These are phyloP conservation scores for Gandaritis pyraliata DNA, from an alignment of 2,888 invertebrate genomes.

Conservation along the genomic window DNA sequence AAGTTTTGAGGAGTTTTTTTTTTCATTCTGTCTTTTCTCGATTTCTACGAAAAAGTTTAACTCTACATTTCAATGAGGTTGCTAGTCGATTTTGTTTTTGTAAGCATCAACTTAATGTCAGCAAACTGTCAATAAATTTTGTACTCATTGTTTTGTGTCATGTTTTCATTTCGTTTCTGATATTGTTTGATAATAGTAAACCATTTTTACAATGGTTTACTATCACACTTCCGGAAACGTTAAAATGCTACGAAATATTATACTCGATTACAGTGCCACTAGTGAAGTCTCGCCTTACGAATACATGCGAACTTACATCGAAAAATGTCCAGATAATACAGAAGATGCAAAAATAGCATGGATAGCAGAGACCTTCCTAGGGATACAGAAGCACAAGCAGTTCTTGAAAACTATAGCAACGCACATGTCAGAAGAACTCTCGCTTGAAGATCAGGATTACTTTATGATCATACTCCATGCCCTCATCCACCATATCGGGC, in stretches of 20 bases:
- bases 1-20: too few species aligned
- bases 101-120: conserved; percentile 9
- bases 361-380: conserved; percentile 71
- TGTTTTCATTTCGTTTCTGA: conserved; percentile 53
- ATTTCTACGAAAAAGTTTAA: conserved; percentile 1
- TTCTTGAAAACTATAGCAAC: conserved; percentile 62
- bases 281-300: conserved; percentile 66
- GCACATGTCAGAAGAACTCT: conserved; percentile 60
- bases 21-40: not conserved
- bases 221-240: conserved; percentile 73
- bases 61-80: conserved; percentile 2
- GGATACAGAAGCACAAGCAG: conserved; percentile 63
- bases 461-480: conserved; percentile 68
- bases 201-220: conserved; percentile 68
- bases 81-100: conserved; percentile 6
- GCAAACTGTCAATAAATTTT: conserved; percentile 52
- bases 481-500: conserved; percentile 63
- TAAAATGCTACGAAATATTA: conserved; percentile 66
- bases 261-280: conserved; percentile 59
- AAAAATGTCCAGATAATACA: conserved; percentile 65
- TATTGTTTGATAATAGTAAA: conserved; percentile 44
- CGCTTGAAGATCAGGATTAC: conserved; percentile 65
- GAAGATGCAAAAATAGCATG: conserved; percentile 70
- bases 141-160: conserved; percentile 54
- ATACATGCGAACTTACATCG: conserved; percentile 70